Evolutionary conservation across 2,113 vertebrate genomes (phyloP).

Genomic region (Notothenia coriiceps): DNA sequence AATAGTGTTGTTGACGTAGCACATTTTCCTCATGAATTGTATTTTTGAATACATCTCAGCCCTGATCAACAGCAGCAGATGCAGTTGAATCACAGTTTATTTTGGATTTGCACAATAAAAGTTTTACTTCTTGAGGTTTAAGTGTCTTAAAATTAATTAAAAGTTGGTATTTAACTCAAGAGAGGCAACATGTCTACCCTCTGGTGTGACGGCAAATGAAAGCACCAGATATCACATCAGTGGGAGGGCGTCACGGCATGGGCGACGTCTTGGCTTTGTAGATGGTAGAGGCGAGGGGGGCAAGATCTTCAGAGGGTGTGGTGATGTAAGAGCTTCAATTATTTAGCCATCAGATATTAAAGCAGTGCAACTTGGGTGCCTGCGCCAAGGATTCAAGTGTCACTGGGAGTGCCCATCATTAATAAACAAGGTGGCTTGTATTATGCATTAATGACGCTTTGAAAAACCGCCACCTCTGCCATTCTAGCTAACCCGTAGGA

Average conservation of each 20-base stretch:
- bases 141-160: conserved; percentile 5
- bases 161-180: conserved; percentile 23
- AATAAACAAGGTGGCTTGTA: conserved; percentile 80
- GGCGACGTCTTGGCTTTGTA: conserved; percentile 58
- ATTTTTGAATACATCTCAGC: conserved; percentile 2
- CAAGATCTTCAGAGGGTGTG: conserved; percentile 56
- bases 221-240: conserved; percentile 37
- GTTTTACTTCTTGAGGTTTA: not conserved
- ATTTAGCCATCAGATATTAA: conserved; percentile 82
- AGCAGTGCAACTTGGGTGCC: conserved; percentile 55
- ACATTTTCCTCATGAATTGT: not conserved
- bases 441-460: conserved; percentile 76
- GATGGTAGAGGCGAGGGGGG: conserved; percentile 35
- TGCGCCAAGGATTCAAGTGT: conserved; percentile 49
- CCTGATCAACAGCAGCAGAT: not conserved
- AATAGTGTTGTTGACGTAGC: not conserved
- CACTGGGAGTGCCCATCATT: conserved; percentile 66
- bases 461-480: conserved; percentile 61
- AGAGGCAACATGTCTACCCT: conserved; percentile 34
- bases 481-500: conserved; percentile 4
- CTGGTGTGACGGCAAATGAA: conserved; percentile 42
- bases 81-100: not conserved
- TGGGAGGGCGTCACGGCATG: conserved; percentile 20
- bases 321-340: conserved; percentile 79
- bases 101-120: conserved; percentile 4